Evolutionary conservation across 2,797 vertebrate species (phyloP), one percentile per base, ranked within the genome.

Genomic region (Pantherophis alleghaniensis): DNA sequence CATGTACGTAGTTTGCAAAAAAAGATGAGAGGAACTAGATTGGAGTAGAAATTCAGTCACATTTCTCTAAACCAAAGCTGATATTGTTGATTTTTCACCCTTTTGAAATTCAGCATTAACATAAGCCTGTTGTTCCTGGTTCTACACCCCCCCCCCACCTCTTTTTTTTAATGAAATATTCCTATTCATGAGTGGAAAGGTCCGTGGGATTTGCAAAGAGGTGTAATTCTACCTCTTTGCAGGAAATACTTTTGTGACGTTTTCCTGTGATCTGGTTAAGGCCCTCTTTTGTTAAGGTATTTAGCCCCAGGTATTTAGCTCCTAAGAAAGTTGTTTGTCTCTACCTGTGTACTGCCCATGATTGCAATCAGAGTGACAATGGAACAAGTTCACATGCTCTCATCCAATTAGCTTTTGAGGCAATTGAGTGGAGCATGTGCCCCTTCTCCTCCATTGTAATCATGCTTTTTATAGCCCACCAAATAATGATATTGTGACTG

Each of bases 141-240:
- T 24, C 20, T 1, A 11, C 6, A 51, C 0, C 28, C 2, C 18
- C 18, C n/a, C n/a, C 10, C 18, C 28, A 6, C 20, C 61, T 13
- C 1, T 24, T 60, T 60, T 53, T 83, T 47, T 5, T 2, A 56
- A 86, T 10, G 42, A 90, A 86, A 90, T 63, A 63, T 90, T 63
- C 32, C 2, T 63, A 61, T 61, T 13, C 24, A 12, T 53, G 37
- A 4, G 3, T 74, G 16, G 14, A 74, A 83, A 86, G 16, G 28
- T 14, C n/a, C 10, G 12, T 51, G 74, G 53, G 59, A 79, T 60
- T 66, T 37, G 14, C 74, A 66, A 88, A 88, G 16, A 26, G 37
- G 37, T 47, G 7, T 24, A 7, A 37, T 83, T n/a, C 60, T 55
- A 69, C 20, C 12, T 55, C 26, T 47, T 2, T 93, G 66, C 37